Conservation (phyloP, 2,113 vertebrate species). For the Pedionomus torquatus region DNA sequence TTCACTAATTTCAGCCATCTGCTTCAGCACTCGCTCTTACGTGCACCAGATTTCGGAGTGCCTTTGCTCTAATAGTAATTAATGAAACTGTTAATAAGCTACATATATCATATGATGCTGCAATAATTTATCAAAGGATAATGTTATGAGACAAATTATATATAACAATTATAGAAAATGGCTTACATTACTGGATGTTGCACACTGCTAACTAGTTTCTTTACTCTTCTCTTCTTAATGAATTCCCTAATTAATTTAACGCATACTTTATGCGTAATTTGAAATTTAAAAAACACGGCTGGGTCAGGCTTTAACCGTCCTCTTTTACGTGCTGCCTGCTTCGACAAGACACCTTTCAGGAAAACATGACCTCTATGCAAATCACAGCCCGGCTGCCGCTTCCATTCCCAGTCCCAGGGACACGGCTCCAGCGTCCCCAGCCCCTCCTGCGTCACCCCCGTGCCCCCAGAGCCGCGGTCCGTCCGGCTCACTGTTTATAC, state of each 20-base stretch:
- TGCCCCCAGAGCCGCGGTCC: background rate
- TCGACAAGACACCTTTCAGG: constrained; percentile 85
- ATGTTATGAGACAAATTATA: constrained; percentile 92
- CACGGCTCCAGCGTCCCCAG: constrained; percentile 37
- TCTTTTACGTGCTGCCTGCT: constrained; percentile 83
- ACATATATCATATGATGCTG: constrained; percentile 86
- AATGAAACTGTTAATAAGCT: constrained; percentile 96
- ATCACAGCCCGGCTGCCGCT: constrained; percentile 77
- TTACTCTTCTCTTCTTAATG: constrained; percentile 86
- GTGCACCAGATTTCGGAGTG: constrained; percentile 83
- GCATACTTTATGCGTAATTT: constrained; percentile 90
- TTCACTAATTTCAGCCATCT: constrained; percentile 91
- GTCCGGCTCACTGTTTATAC: background rate
- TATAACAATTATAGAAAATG: constrained; percentile 90
- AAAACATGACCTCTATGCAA: constrained; percentile 87
- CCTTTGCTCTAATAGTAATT: constrained; percentile 88
- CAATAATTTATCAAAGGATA: constrained; percentile 84
- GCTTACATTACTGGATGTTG: constrained; percentile 87
- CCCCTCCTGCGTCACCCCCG: background rate
- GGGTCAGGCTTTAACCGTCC: constrained; percentile 85
- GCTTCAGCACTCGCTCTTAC: constrained; percentile 83
- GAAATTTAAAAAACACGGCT: constrained; percentile 87
- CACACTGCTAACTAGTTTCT: constrained; percentile 77
- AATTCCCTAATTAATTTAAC: constrained; percentile 96
- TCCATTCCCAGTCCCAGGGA: constrained; percentile 68